These are phyloP conservation scores for Sarcophaga bullata DNA, from an alignment of 1,140 invertebrate genomes.

Conservation along the genomic window DNA sequence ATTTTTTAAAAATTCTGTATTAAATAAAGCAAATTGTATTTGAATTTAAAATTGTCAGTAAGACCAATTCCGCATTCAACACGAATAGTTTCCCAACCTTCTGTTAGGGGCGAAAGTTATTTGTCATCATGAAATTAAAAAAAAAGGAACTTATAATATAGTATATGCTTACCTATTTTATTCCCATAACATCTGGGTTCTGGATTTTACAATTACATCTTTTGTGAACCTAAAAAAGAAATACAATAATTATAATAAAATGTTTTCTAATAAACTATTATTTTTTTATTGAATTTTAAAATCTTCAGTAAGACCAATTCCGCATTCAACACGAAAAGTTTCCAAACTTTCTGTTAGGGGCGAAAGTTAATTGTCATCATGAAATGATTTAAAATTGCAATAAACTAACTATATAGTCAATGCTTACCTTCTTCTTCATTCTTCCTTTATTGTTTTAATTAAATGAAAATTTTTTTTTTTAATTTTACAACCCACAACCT, in stretches of 20 bases:
- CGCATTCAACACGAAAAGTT: constrained; percentile 43
- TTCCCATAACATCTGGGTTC: too few species aligned
- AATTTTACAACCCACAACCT: too few species aligned
- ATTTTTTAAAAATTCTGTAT: too few species aligned
- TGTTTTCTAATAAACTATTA: too few species aligned
- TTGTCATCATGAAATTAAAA: constrained; percentile 41
- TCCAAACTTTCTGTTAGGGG: constrained; percentile 42
- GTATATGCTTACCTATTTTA: background rate
- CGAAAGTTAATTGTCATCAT: constrained; percentile 45
- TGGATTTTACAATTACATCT: too few species aligned
- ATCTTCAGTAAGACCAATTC: constrained; percentile 24
- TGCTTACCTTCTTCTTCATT: background rate
- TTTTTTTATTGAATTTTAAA: too few species aligned
- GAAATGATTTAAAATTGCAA: constrained; percentile 47
- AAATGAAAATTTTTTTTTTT: too few species aligned
- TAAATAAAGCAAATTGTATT: too few species aligned
- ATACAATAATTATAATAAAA: too few species aligned
- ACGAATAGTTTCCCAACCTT: constrained; percentile 42
- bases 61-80: constrained; percentile 48
- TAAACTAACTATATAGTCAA: background rate
- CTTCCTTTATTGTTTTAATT: background rate
- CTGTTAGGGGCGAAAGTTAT: constrained; percentile 45
- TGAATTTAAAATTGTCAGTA: background rate
- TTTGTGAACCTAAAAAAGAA: too few species aligned
- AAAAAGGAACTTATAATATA: too few species aligned